A percentile compares a stretch with the other conserved stretches of the same genome.
Evolutionary conservation across 2,797 vertebrate species (phyloP).

Genomic region (Alcedo atthis): DNA sequence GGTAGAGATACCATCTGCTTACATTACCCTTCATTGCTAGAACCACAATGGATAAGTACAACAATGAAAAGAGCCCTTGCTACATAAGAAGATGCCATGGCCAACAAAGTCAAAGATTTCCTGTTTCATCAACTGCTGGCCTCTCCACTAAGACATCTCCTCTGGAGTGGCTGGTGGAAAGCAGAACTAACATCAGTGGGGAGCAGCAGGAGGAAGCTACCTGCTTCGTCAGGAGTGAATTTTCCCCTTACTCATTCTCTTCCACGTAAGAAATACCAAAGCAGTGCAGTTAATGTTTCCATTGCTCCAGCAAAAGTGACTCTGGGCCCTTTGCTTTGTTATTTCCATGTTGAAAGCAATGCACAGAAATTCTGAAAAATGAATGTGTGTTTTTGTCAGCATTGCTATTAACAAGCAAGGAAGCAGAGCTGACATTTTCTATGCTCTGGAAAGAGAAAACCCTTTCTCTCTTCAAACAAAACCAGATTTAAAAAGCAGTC

Average conservation of each 20-base stretch:
- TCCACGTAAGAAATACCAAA: background rate
- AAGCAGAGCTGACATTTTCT: background rate
- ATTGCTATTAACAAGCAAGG: background rate
- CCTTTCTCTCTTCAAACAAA: background rate
- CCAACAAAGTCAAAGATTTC: slow-evolving; percentile 22
- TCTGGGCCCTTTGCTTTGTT: background rate
- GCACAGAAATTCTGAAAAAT: background rate
- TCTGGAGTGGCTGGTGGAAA: background rate
- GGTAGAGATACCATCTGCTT: slow-evolving; percentile 67
- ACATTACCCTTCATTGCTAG: slow-evolving; percentile 41
- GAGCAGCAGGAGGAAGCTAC: background rate
- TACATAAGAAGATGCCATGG: background rate
- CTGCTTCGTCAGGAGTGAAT: background rate
- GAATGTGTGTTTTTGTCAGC: background rate
- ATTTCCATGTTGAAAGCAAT: background rate
- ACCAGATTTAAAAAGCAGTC: background rate
- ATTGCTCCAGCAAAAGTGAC: background rate
- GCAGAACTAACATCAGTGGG: background rate
- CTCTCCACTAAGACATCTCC: background rate
- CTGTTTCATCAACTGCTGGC: background rate
- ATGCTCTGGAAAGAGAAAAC: background rate
- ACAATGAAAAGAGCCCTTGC: slow-evolving; percentile 13
- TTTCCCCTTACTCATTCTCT: background rate
- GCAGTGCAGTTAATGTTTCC: background rate
- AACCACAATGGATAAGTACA: slow-evolving; percentile 1